Evolutionary conservation across 1,140 invertebrate species (phyloP).

Genomic region (Dreissena polymorpha): DNA sequence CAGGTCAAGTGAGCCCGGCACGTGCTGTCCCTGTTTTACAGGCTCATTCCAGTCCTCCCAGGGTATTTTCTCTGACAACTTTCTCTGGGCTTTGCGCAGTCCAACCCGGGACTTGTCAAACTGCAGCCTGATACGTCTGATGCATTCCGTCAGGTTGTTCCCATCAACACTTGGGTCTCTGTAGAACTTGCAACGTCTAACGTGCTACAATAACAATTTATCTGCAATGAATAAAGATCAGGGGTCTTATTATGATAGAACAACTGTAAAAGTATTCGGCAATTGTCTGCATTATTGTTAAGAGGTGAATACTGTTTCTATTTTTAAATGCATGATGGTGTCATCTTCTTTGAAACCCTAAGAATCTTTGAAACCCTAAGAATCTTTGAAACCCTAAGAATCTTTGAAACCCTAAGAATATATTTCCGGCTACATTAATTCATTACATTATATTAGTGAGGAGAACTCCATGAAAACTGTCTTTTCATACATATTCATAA

Average conservation of each 20-base stretch:
- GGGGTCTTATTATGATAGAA: not conserved
- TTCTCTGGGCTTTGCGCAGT: constrained; percentile 30
- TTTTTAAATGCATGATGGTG: not conserved
- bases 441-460: too few relatives aligned
- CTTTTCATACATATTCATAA: too few relatives aligned
- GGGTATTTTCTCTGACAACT: not conserved
- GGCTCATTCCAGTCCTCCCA: constrained; percentile 24
- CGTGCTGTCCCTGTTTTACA: constrained; percentile 35
- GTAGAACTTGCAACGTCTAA: not conserved
- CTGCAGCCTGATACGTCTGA: constrained; percentile 11
- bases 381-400: not conserved
- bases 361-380: not conserved
- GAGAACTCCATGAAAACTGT: too few relatives aligned
- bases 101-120: constrained; percentile 25
- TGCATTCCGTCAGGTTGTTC: not conserved
- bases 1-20: constrained; percentile 18
- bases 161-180: not conserved
- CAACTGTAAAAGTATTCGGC: not conserved
- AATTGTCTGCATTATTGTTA: not conserved
- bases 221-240: not conserved
- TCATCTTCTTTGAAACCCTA: not conserved
- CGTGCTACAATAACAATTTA: constrained; percentile 2
- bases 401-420: not conserved
- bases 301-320: not conserved
- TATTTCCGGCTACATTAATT: too few relatives aligned